Evolutionary conservation across 2,113 vertebrate genomes (phyloP), one percentile per base, ranked within the genome.

Genomic region (Accipiter virgatus): DNA sequence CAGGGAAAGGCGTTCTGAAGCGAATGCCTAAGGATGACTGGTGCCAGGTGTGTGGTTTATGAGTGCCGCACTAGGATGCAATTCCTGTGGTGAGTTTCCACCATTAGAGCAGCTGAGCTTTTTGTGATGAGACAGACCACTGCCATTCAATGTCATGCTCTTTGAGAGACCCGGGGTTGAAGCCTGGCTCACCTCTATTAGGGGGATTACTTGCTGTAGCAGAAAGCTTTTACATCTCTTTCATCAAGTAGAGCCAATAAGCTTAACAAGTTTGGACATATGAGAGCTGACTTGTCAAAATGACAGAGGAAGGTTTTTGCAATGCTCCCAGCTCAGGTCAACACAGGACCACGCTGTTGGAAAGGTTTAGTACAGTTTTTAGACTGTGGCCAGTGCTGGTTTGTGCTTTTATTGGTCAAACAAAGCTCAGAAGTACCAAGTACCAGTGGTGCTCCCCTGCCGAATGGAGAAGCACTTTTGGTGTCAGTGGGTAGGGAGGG

Each of bases 41-140:
- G 43, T 67, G 56, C 47, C 70, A 75, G 2, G 0, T 0, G 0
- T 61, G 52, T 78, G 43, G 27, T 40, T 84, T 75, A 50, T 10
- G 32, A 88, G 18, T 40, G 45, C 11, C 1, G 0, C 19, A 16
- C 38, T 74, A 5, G 1, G 34, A 70, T 26, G 13, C 0, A 0
- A 74, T 47, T 61, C 27, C 52, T 58, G 68, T 0, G 0, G 63
- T 26, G 53, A 74, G 42, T 95, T 88, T 95, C 63, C 65, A 82
- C 22, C 55, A 36, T 47, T 45, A 48, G 47, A 93, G 50, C 53
- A 73, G 53, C 58, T 81, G 67, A 88, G 59, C 5, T 59, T 80
- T 84, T 9, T 66, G 29, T 50, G 45, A 80, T 11, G 12, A 36
- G 26, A 47, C 66, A 82, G 31, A 65, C 13, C 36, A 50, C 12